Base-by-base conservation (phyloP, 2,888 invertebrate species). In the Oligia latruncula region DNA sequence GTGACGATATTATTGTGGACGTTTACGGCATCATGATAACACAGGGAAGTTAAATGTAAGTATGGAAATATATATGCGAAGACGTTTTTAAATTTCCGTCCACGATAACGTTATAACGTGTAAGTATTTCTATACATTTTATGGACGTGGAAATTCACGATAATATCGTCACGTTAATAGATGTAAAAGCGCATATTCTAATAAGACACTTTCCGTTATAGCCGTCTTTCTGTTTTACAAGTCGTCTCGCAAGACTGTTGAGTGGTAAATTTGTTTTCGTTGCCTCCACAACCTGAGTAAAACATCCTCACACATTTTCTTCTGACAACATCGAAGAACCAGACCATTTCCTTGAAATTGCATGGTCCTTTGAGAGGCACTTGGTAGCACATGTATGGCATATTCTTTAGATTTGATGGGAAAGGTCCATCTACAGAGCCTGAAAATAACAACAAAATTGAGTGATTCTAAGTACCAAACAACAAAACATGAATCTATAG, bases 201-300 rank as follows among this genome's bases (percentile, higher is more conserved):
- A 60, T 23, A 62, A 6, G 46, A 43, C 6, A 43, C 6, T n/a
- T 55, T 62, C 0, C 4, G 15, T 46, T 91, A 94, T 81, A 93
- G 83, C 71, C 84, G 87, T 81, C 92, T 90, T 4, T 87, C 87
- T 64, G 83, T 90, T 15, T 92, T 92, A 86, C 96, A 96, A 49
- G 93, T 92, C 35, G 89, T 87, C n/a, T 90, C 80, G 89, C 96
- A 96, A 0, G 90, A 83, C 0, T 82, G 88, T 84, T 93, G 86
- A 62, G 85, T 92, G 0, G 75, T 49, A 78, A 96, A 96, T 86
- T 94, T 92, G 83, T 97, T 97, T 79, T 95, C 95, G 77, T 96
- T 97, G 29, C 96, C 96, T 0, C 96, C 96, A 80, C 96, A 96
- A 0, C 96, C 96, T 0, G 96, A 96, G 83, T 96, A 96, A 80